Percentiles rank a stretch among this genome's conserved stretches.
These are phyloP conservation scores for Geotrupes spiniger DNA, from an alignment of 2,888 invertebrate species.

Conservation along the genomic window DNA sequence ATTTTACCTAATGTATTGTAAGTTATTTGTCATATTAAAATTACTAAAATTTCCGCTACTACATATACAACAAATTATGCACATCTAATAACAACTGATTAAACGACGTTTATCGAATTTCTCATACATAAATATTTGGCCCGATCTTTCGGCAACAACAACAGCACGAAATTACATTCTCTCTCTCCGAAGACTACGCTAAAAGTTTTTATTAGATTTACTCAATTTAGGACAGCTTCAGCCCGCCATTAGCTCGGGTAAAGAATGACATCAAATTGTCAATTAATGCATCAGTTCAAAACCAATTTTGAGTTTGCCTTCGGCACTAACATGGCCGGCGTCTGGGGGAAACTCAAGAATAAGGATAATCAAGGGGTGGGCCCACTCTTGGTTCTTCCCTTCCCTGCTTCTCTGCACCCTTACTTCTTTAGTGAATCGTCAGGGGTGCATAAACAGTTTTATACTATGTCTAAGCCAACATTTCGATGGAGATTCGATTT, in stretches of 20 bases:
- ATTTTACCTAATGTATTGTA: too few species aligned
- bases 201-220: conserved; percentile 47
- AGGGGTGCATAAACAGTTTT: conserved; percentile 15
- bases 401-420: conserved; percentile 6
- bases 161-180: conserved; percentile 24
- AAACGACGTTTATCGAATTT: too few species aligned
- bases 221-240: conserved; percentile 48
- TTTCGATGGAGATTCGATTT: background rate
- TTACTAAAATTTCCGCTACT: too few species aligned
- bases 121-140: background rate
- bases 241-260: conserved; percentile 44
- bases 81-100: too few species aligned
- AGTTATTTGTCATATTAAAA: too few species aligned
- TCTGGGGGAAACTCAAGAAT: conserved; percentile 37
- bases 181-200: conserved; percentile 26
- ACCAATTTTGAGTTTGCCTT: conserved; percentile 43
- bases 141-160: conserved; percentile 13
- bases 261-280: conserved; percentile 50
- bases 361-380: conserved; percentile 46
- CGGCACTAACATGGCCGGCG: conserved; percentile 39
- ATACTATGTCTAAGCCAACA: background rate
- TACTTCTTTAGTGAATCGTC: conserved; percentile 7
- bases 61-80: too few species aligned
- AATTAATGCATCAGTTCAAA: conserved; percentile 49
- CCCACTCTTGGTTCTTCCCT: conserved; percentile 19